Base-by-base conservation (phyloP, 1,140 invertebrate species). In the Solenopsis invicta region DNA sequence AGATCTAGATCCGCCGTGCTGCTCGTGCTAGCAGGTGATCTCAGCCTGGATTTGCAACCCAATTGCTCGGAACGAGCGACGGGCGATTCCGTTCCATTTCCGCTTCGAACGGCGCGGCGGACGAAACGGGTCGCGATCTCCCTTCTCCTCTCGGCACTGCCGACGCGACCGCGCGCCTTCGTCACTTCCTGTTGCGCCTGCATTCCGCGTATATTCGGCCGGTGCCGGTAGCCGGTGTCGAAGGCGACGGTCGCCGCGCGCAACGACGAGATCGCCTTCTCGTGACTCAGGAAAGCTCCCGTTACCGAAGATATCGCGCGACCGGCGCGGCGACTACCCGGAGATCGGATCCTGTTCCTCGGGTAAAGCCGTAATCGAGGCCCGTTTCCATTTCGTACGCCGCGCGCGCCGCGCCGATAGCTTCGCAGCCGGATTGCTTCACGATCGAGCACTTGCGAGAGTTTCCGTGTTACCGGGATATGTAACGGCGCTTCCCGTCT, bases 21-120 rank as follows among this genome's bases (percentile, higher is more conserved):
- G 1, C 9, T 24, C 29, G 4, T n/a, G 12, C 41, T 0, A 76
- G 86, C 87, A 88, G 88, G 87, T 88, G 87, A 85, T 85, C 87
- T 80, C 88, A 84, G 71, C 78, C 87, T 67, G 78, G 69, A 88
- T 90, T 88, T 66, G 18, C 78, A 75, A 85, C 62, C 90, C 75
- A 88, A 90, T 90, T 91, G 81, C 74, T 61, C 75, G 78, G 80
- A 88, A 85, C 62, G 78, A 71, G 71, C 59, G 41, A 86, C 71
- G 59, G 24, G 81, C 87, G 77, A 90, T 86, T 90, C 54, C 78
- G 80, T 91, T 87, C 82, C 89, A 91, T 90, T 89, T 91, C 88
- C 91, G 89, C 89, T 87, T 77, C 81, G 72, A 66, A 66, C 24
- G 48, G 62, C 71, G 50, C 24, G 48, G 64, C 48, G 13, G 45